Conservation (phyloP, 2,797 vertebrate species). For the Takifugu rubripes region DNA sequence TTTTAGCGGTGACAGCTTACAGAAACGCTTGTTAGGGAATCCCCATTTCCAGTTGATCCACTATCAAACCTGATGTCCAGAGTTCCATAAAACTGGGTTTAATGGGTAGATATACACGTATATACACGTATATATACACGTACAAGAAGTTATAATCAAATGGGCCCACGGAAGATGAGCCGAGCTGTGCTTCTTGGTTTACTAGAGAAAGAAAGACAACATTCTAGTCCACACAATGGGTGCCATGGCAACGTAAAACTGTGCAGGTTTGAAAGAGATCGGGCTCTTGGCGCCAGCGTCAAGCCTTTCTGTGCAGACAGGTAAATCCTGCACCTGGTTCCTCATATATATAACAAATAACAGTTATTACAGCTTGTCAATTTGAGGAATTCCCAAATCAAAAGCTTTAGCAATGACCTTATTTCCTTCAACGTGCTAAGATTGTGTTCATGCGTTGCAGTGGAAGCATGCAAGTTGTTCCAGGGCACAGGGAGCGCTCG, state of each 20-base stretch:
- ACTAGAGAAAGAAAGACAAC: conserved; percentile 15
- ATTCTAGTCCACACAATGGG: conserved; percentile 44
- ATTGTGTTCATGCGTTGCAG: neutral
- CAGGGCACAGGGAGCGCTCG: conserved; percentile 6
- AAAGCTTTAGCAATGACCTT: neutral
- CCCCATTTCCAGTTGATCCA: conserved; percentile 11
- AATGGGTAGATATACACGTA: neutral
- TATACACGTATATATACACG: neutral
- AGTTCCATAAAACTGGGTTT: neutral
- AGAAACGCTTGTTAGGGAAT: conserved; percentile 20
- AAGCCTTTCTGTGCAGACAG: conserved; percentile 4
- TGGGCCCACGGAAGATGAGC: conserved; percentile 39
- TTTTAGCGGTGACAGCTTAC: conserved; percentile 36
- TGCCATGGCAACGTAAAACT: conserved; percentile 38
- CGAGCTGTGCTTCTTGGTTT: conserved; percentile 17
- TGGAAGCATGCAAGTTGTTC: neutral
- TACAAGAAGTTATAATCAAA: neutral
- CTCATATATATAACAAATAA: neutral
- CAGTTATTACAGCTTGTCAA: too few species aligned
- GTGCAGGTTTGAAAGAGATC: conserved; percentile 29
- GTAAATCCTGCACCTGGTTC: neutral
- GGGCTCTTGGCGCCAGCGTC: conserved; percentile 21
- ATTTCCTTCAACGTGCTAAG: too few species aligned
- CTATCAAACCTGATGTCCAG: neutral
- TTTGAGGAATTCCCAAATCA: too few species aligned